These are phyloP conservation scores for Tetramorium alpestre DNA, from an alignment of 1,140 invertebrate species.

Conservation along the genomic window DNA sequence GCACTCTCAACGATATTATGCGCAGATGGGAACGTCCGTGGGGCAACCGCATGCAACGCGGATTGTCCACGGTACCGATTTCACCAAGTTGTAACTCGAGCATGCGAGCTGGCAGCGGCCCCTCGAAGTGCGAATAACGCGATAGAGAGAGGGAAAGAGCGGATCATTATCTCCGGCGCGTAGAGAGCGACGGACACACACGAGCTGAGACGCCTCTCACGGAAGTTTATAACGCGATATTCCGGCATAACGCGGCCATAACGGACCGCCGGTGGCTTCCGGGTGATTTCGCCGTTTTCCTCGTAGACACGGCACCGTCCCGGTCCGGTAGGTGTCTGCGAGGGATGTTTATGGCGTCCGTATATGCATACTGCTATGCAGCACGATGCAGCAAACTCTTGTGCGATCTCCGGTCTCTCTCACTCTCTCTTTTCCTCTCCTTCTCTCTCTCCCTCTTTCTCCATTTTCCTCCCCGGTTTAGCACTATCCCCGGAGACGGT, in stretches of 20 bases:
- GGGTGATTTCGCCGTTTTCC: slow-evolving; percentile 63
- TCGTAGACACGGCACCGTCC: slow-evolving; percentile 38
- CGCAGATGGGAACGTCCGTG: background rate
- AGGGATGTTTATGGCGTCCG: slow-evolving; percentile 56
- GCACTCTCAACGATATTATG: slow-evolving; percentile 31
- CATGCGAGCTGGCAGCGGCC: slow-evolving; percentile 3
- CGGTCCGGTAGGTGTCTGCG: slow-evolving; percentile 38
- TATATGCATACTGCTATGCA: slow-evolving; percentile 41
- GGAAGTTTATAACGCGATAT: slow-evolving; percentile 60
- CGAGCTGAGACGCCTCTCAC: slow-evolving; percentile 43
- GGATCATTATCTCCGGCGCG: slow-evolving; percentile 49
- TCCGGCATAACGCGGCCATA: slow-evolving; percentile 51
- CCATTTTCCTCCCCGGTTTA: slow-evolving; percentile 42
- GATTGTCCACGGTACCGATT: slow-evolving; percentile 24
- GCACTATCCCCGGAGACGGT: slow-evolving; percentile 31
- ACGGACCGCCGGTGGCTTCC: slow-evolving; percentile 58
- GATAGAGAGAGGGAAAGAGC: slow-evolving; percentile 31
- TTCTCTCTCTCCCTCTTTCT: background rate
- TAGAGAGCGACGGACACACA: slow-evolving; percentile 29
- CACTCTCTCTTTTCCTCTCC: background rate
- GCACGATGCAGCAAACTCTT: slow-evolving; percentile 37
- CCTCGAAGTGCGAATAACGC: slow-evolving; percentile 34
- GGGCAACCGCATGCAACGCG: background rate
- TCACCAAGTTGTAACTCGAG: slow-evolving; percentile 41
- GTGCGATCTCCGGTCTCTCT: slow-evolving; percentile 36